These are phyloP conservation scores for Brachyopa scutellaris DNA, from an alignment of 2,888 invertebrate species.

Conservation along the genomic window DNA sequence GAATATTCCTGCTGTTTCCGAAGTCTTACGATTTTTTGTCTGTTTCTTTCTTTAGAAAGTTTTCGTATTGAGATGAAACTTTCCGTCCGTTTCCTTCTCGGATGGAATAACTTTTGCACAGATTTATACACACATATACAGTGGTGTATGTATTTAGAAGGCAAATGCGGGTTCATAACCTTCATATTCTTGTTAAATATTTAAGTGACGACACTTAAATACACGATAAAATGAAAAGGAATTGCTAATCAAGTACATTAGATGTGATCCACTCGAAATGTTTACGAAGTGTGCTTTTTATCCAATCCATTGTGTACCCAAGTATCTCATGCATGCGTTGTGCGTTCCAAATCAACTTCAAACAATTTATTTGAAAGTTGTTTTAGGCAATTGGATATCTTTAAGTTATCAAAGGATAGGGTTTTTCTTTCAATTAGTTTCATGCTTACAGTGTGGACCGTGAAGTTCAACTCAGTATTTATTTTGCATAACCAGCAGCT, in stretches of 20 bases:
- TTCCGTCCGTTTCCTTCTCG: constrained; percentile 1
- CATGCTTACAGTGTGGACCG: too few relatives aligned
- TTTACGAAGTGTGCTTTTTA: too few relatives aligned
- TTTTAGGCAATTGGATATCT: too few relatives aligned
- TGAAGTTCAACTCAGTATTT: too few relatives aligned
- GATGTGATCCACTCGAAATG: background rate
- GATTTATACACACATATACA: constrained; percentile 33
- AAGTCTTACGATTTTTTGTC: constrained; percentile 25
- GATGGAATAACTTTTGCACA: constrained; percentile 18
- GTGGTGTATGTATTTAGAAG: too few relatives aligned
- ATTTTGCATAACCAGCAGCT: too few relatives aligned
- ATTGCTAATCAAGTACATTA: background rate
- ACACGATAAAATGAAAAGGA: background rate
- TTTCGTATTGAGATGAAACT: constrained; percentile 29
- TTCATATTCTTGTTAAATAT: background rate
- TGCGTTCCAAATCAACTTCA: too few relatives aligned
- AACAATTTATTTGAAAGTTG: too few relatives aligned
- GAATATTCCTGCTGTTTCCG: constrained; percentile 3
- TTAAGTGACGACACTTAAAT: constrained; percentile 14
- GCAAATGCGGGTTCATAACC: background rate
- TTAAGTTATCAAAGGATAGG: too few relatives aligned
- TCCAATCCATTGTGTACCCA: too few relatives aligned
- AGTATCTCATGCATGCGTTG: too few relatives aligned
- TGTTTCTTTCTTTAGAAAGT: background rate
- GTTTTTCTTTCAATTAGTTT: too few relatives aligned